phyloP scores from a whole-genome alignment of 2,113 vertebrate genomes.

The Balaeniceps rex region DNA sequence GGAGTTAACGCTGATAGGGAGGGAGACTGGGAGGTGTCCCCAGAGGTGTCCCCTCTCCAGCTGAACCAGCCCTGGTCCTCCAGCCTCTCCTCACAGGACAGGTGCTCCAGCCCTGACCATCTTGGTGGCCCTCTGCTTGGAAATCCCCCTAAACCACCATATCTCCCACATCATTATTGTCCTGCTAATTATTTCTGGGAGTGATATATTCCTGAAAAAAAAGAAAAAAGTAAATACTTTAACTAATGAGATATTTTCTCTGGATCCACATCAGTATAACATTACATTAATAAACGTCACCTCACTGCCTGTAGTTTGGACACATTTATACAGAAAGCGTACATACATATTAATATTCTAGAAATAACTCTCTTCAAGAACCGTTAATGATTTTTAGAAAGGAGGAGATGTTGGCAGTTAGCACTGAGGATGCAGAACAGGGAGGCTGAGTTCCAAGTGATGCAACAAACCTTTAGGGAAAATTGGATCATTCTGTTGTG shows the following conservation, averaged over 20 bases:
- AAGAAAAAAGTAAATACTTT: not conserved
- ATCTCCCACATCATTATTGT: not conserved
- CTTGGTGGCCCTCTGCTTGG: not conserved
- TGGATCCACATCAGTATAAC: not conserved
- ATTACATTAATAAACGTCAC: not conserved
- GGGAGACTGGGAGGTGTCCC: not conserved
- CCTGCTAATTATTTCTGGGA: not conserved
- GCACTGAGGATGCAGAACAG: fast-evolving
- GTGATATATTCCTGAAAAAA: not conserved
- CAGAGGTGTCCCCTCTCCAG: fast-evolving
- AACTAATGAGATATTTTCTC: not conserved
- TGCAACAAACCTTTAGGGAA: not conserved
- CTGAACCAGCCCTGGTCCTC: not conserved
- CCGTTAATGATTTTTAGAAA: not conserved
- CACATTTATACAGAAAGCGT: not conserved
- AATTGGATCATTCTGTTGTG: fast-evolving
- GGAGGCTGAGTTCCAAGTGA: not conserved
- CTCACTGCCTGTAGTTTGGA: not conserved
- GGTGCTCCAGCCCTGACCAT: not conserved
- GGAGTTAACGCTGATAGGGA: not conserved
- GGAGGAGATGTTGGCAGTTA: not conserved
- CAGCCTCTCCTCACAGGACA: not conserved
- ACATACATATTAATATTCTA: not conserved
- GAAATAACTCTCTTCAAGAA: not conserved
- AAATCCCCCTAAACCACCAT: not conserved